These are phyloP conservation scores for Drosophila carrolli DNA, from an alignment of 1,140 invertebrate genomes.

Conservation along the genomic window DNA sequence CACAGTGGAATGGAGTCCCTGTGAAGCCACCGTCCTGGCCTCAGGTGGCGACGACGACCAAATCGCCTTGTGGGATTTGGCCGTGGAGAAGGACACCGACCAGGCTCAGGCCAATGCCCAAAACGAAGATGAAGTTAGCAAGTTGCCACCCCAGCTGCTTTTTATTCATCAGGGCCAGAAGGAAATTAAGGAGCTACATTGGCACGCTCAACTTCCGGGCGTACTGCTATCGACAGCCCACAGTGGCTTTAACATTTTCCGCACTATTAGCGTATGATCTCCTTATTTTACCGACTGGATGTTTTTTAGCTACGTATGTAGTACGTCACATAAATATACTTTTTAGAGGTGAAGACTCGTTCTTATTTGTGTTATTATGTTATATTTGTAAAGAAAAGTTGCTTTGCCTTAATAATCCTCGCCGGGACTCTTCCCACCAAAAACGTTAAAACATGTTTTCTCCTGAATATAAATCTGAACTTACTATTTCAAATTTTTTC, in stretches of 20 bases:
- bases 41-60: conserved; percentile 98
- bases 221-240: conserved; percentile 97
- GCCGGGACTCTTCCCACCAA: no score
- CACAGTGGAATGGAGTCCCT: conserved; percentile 98
- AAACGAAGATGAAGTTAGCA: conserved; percentile 85
- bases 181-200: conserved; percentile 99
- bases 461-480: no score
- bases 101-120: conserved; percentile 86
- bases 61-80: conserved; percentile 98
- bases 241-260: conserved; percentile 98
- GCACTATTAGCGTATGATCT: conserved; percentile 96
- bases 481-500: no score
- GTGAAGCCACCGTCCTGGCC: conserved; percentile 96
- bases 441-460: no score
- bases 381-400: no score
- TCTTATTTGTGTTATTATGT: no score
- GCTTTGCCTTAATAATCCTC: no score
- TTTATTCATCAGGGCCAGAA: conserved; percentile 99
- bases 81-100: conserved; percentile 91
- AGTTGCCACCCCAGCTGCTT: conserved; percentile 96
- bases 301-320: no score
- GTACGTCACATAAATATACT: no score
- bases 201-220: conserved; percentile 98
- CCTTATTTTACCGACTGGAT: no score
- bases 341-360: no score